These are phyloP conservation scores for Cydia splendana DNA, from an alignment of 1,140 invertebrate species.

Conservation along the genomic window DNA sequence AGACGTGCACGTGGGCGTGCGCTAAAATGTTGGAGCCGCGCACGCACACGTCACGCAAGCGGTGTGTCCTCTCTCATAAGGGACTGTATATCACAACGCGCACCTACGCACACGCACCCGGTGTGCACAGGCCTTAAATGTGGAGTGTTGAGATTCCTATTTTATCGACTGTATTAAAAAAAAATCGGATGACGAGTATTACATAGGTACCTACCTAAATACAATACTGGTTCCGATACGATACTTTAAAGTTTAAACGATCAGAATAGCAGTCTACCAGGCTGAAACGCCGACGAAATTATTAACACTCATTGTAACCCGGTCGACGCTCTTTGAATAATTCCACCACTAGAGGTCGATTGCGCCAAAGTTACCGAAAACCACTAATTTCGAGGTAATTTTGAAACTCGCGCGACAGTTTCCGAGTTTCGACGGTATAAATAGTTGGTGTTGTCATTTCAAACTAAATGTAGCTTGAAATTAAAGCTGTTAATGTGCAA, in stretches of 20 bases:
- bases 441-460: slow-evolving; percentile 31
- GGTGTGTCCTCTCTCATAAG: no score
- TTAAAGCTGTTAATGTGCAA: slow-evolving; percentile 17
- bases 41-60: no score
- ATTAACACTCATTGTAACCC: slow-evolving; percentile 30
- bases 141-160: no score
- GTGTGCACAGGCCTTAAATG: no score
- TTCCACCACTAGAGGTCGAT: slow-evolving; percentile 15
- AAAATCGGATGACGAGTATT: no score
- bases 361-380: slow-evolving; percentile 29
- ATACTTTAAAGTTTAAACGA: not conserved
- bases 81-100: no score
- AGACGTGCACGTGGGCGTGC: no score
- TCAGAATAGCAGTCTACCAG: not conserved
- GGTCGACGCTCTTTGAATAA: slow-evolving; percentile 28
- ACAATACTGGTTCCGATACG: no score
- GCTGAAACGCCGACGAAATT: slow-evolving; percentile 29
- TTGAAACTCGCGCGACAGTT: slow-evolving; percentile 27
- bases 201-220: no score
- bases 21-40: no score
- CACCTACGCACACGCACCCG: no score
- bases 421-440: slow-evolving; percentile 13
- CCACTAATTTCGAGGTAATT: slow-evolving; percentile 27
- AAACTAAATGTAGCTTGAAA: slow-evolving; percentile 25
- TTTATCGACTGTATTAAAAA: no score